Conservation (phyloP, 2,113 vertebrate genomes). For the Murina feae region DNA sequence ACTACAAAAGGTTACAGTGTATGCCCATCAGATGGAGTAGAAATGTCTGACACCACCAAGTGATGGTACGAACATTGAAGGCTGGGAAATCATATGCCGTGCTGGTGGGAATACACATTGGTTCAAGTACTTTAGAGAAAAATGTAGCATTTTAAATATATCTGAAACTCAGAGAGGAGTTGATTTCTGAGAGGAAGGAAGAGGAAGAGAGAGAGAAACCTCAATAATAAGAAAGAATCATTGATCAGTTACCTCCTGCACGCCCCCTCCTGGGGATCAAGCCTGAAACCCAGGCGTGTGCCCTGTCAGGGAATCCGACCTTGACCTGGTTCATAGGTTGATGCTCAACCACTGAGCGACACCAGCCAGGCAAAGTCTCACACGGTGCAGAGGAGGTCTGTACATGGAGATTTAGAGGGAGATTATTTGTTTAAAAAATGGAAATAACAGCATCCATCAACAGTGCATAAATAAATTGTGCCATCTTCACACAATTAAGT, state of each 20-base stretch:
- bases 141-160: background rate
- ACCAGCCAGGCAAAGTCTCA: background rate
- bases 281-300: too few relatives aligned
- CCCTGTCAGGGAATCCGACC: too few relatives aligned
- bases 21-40: background rate
- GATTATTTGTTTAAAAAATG: background rate
- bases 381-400: background rate
- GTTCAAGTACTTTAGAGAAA: background rate
- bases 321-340: too few relatives aligned
- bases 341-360: too few relatives aligned
- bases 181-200: too few relatives aligned
- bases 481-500: background rate
- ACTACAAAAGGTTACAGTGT: background rate
- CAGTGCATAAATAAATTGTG: background rate
- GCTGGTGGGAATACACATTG: background rate
- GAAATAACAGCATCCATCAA: background rate
- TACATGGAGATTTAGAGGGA: background rate
- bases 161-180: too few relatives aligned
- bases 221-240: too few relatives aligned
- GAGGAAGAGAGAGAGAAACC: too few relatives aligned
- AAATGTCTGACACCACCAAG: background rate
- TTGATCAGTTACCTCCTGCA: too few relatives aligned
- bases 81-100: background rate
- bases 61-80: background rate
- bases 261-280: too few relatives aligned